These are phyloP conservation scores for Choloepus hoffmanni DNA, from an alignment of 2,113 vertebrate species.

Conservation along the genomic window DNA sequence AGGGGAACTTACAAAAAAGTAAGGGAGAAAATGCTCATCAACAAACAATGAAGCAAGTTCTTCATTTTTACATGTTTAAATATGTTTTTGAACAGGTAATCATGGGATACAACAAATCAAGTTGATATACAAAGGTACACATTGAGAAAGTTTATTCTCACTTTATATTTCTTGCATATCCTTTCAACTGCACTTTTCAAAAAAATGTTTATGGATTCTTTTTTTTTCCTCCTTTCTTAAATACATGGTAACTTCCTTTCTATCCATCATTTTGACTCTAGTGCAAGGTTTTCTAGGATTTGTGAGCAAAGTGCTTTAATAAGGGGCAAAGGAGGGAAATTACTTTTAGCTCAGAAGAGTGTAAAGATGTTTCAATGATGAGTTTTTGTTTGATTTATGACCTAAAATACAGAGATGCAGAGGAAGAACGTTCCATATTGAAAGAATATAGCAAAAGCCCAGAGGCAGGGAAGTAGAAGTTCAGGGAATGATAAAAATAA, in stretches of 20 bases:
- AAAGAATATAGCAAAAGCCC: conserved; percentile 11
- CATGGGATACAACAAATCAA: not conserved
- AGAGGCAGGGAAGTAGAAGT: not conserved
- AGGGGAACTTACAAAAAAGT: not conserved
- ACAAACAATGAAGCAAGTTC: not conserved
- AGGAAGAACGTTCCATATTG: not conserved
- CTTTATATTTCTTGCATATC: not conserved
- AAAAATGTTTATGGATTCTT: not conserved
- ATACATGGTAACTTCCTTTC: not conserved
- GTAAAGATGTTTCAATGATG: not conserved
- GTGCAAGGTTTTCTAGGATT: not conserved
- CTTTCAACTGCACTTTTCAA: not conserved
- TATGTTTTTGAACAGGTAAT: conserved; percentile 4
- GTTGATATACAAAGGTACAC: not conserved
- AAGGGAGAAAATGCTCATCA: not conserved
- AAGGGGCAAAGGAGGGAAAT: not conserved
- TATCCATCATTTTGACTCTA: not conserved
- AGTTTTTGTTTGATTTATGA: conserved; percentile 2
- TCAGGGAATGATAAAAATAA: not conserved
- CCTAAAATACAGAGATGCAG: not conserved
- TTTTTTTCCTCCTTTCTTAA: not conserved
- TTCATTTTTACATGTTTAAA: not conserved
- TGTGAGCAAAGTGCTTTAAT: not conserved
- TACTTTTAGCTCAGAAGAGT: not conserved
- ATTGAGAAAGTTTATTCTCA: not conserved